Percentiles rank a stretch among this genome's conserved stretches.
Evolutionary conservation across 2,888 invertebrate species (phyloP).

Genomic region (Epinotia brunnichana): DNA sequence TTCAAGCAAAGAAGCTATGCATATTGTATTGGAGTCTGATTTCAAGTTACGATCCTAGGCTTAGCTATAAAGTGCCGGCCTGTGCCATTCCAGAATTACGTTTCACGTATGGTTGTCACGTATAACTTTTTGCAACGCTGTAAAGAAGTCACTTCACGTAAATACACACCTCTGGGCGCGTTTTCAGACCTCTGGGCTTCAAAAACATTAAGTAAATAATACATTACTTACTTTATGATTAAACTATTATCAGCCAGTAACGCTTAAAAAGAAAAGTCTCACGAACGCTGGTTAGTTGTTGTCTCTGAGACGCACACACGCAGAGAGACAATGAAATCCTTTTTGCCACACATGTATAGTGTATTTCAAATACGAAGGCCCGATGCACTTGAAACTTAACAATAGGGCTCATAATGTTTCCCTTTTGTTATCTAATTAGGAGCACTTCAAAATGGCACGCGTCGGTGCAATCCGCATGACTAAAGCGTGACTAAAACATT

Average conservation of each 20-base stretch:
- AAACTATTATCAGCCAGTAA: background rate
- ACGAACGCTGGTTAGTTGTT: no score
- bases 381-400: no score
- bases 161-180: no score
- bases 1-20: slow-evolving; percentile 15
- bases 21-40: slow-evolving; percentile 12
- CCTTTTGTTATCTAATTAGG: no score
- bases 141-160: slow-evolving; percentile 19
- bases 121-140: slow-evolving; percentile 31
- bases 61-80: slow-evolving; percentile 36
- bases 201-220: slow-evolving; percentile 1
- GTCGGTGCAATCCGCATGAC: no score
- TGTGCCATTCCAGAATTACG: slow-evolving; percentile 24
- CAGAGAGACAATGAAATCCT: no score
- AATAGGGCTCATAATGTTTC: no score
- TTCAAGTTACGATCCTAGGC: slow-evolving; percentile 24
- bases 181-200: background rate
- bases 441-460: no score
- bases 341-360: no score
- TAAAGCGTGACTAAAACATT: no score
- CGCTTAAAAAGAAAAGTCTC: background rate
- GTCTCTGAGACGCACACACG: no score
- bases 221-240: background rate
- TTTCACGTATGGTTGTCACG: slow-evolving; percentile 34
- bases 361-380: no score